Evolutionary conservation across 2,888 invertebrate genomes (phyloP).

Genomic region (Dolomedes plantarius): DNA sequence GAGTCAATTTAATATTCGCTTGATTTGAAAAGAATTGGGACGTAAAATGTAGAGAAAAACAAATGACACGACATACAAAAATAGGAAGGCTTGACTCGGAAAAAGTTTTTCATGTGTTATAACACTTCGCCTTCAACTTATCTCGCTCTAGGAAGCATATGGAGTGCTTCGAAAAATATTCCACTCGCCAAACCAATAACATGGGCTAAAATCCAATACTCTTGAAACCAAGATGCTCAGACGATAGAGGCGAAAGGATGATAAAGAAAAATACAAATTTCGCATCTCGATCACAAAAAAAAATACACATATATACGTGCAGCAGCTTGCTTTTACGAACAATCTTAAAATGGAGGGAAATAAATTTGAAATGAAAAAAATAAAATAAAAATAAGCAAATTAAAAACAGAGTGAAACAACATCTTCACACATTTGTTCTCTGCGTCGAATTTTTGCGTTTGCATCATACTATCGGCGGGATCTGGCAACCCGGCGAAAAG

Average conservation of each 20-base stretch:
- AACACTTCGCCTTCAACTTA: background rate
- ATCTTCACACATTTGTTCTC: constrained; percentile 64
- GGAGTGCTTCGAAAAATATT: background rate
- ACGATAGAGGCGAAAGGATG: background rate
- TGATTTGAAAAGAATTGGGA: no score
- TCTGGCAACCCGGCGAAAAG: constrained; percentile 47
- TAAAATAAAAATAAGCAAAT: constrained; percentile 50
- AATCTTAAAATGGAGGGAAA: constrained; percentile 16
- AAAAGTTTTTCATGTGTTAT: no score
- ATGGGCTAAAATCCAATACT: constrained; percentile 23
- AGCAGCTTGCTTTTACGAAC: constrained; percentile 32
- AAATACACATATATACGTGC: background rate
- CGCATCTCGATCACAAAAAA: background rate
- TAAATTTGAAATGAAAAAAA: constrained; percentile 13
- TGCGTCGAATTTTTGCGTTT: constrained; percentile 54
- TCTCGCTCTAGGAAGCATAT: background rate
- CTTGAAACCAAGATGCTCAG: constrained; percentile 16
- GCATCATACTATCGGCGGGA: constrained; percentile 52
- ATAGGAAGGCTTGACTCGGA: no score
- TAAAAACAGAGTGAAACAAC: constrained; percentile 39
- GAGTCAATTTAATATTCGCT: no score
- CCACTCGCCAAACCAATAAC: background rate
- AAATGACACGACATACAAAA: no score
- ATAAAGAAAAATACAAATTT: constrained; percentile 19
- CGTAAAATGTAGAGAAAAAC: no score